These are phyloP conservation scores for Pachycephala philippinensis DNA, from an alignment of 2,113 vertebrate genomes.

Conservation along the genomic window DNA sequence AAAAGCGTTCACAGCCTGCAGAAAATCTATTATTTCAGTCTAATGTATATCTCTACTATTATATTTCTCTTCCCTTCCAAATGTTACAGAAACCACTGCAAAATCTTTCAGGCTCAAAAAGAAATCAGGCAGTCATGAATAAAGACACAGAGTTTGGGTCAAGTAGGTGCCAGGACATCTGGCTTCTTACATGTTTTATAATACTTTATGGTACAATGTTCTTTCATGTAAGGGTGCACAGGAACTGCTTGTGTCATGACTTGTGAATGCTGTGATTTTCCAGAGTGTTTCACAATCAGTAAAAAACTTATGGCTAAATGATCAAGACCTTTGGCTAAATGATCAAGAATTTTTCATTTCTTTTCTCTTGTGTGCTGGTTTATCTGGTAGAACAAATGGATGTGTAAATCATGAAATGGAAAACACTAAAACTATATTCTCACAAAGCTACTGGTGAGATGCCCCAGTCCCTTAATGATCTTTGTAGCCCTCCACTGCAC, in stretches of 20 bases:
- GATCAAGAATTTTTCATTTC: not conserved
- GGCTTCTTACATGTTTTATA: not conserved
- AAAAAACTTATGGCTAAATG: not conserved
- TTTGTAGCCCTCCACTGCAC: not conserved
- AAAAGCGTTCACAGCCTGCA: not conserved
- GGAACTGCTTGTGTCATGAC: not conserved
- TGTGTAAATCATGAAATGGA: not conserved
- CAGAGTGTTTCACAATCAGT: not conserved
- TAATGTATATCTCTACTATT: not conserved
- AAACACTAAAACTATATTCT: not conserved
- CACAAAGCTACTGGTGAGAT: not conserved
- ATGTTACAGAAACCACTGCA: not conserved
- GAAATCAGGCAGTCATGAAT: not conserved
- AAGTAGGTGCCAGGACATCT: not conserved
- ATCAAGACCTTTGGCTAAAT: not conserved
- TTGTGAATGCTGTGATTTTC: not conserved
- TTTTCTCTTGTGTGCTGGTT: not conserved
- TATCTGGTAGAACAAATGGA: not conserved
- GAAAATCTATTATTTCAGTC: not conserved
- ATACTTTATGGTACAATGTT: not conserved
- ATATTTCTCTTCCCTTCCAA: not conserved
- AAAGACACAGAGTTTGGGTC: not conserved
- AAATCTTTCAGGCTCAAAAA: not conserved
- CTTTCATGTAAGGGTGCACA: not conserved
- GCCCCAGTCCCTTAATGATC: too few species aligned